A percentile compares a stretch with the other conserved stretches of the same genome.
phyloP scores from a whole-genome alignment of 2,797 vertebrate genomes.

The Prionace glauca region DNA sequence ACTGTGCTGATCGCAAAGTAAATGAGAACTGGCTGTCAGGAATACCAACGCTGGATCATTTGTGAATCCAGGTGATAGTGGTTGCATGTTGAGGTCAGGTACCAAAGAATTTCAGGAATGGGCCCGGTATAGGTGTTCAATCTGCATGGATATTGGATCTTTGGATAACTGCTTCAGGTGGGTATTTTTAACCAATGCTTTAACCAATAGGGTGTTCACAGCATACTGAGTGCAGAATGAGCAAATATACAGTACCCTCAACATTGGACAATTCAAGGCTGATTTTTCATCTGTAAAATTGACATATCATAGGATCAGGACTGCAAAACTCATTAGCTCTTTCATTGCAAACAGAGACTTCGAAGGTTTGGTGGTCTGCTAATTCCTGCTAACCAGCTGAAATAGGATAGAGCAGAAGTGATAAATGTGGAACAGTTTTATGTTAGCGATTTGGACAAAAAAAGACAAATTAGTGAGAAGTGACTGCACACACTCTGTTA shows the following conservation, averaged over 20 bases:
- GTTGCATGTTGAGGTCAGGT: background rate
- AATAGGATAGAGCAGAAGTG: background rate
- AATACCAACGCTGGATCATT: background rate
- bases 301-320: background rate
- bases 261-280: background rate
- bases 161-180: background rate
- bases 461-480: background rate
- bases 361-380: background rate
- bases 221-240: background rate
- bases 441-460: background rate
- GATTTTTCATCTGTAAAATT: background rate
- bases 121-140: background rate
- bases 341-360: background rate
- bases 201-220: background rate
- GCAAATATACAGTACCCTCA: background rate
- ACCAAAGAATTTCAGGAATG: background rate
- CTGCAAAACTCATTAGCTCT: background rate
- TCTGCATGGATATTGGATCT: background rate
- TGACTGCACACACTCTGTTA: background rate
- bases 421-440: background rate
- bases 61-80: background rate
- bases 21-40: background rate
- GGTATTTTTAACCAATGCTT: background rate
- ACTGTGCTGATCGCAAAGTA: background rate
- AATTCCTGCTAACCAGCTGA: background rate